Evolutionary conservation across 37 sponge, comb jelly and placozoan species (phyloP), one percentile per base, ranked within the genome.

Genomic region (Ianthella basta): DNA sequence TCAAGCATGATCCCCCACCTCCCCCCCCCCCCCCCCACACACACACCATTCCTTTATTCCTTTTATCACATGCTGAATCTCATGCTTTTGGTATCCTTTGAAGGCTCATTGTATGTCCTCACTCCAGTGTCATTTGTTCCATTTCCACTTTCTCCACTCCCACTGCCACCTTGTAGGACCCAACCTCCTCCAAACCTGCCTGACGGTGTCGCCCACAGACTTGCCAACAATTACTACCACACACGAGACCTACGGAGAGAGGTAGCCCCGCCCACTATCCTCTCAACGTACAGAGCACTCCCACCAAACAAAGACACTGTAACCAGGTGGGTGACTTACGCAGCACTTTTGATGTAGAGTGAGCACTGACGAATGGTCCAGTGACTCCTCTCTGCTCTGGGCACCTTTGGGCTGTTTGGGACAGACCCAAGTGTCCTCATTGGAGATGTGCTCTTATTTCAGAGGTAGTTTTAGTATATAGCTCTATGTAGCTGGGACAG

Each of bases 191-290:
- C 95, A 68, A 89, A 92, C 37, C 85, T 95, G 4, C 95, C 95
- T n/a, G 82, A 34, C 5, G 95, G 95, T 32, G 78, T 82, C 4
- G 92, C 92, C 57, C 92, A 92, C 66, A 89, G 60, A 56, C 77
- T 95, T 67, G 86, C 85, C 36, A 36, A 56, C 21, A 95, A 95
- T 60, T 92, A 95, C 85, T 95, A 95, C 83, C 89, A 64, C 83
- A 53, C 54, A 18, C 60, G 93, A 27, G 95, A 95, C 68, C 27
- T 30, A 8, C 67, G 92, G 21, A 70, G 95, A 29, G 83, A 25
- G 30, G 88, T 92, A 41, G 66, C 55, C 24, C 95, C 92, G n/a
- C 95, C 95, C 14, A 60, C 36, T 4, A 0, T 90, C 30, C 50
- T 84, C 32, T 72, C 60, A 19, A 84, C 73, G 5, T 50, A 68